Base-by-base conservation (phyloP, 2,888 invertebrate genomes). In the Troilus luridus region DNA sequence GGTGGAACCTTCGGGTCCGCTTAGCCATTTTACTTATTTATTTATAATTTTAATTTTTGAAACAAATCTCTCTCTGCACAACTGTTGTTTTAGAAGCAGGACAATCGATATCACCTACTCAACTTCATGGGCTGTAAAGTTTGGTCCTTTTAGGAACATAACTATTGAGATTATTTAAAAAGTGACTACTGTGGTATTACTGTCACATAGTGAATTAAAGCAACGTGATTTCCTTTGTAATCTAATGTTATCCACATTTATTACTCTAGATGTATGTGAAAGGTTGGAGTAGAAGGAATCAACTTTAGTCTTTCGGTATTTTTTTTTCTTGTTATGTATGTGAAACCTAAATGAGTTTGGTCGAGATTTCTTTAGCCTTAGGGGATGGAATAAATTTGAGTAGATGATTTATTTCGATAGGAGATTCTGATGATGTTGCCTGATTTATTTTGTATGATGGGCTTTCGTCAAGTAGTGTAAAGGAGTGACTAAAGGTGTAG, bases 341-440 rank as follows among this genome's bases (percentile, higher is more conserved):
- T 27, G 67, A 81, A 81, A 54, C 21, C 10, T 81, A 81, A 81
- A 81, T 81, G 54, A 81, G 54, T 54, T 56, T 85, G 0, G 54
- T 6, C 11, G 10, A 21, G 54, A 12, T 85, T 12, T 41, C 9
- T 85, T 58, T 85, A n/a, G 56, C 56, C 85, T 3, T 11, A 85
- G 56, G 56, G 85, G 56, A 85, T 12, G 85, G 85, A 85, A 85
- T 85, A 85, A 85, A 85, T 58, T 85, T 85, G 85, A 58, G 85
- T 85, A 85, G 85, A 85, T 85, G 85, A 85, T 85, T 85, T 85
- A 85, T 85, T 85, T 85, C 85, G 85, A 85, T 85, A 85, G 85
- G 85, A 85, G 85, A n/a, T 56, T 54, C 56, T 56, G 85, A 54
- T 85, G 56, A 56, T 85, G 85, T 58, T 56, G 85, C 56, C 85